Base-by-base conservation (phyloP, 2,888 invertebrate species). In the Platynereis dumerilii region DNA sequence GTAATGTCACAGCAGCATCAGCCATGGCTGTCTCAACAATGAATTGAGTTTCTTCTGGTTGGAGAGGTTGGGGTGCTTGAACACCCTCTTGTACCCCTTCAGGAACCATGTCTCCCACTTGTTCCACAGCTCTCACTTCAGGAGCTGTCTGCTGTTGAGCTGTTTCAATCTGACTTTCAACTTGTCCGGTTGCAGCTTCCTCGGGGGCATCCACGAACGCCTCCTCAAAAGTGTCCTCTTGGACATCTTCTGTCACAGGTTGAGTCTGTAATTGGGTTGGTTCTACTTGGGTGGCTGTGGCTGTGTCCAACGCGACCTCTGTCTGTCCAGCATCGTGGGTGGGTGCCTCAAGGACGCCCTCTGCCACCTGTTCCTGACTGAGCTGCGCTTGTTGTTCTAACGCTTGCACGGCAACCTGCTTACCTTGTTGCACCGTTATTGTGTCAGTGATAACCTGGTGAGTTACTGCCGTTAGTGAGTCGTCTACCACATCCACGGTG, bases 191-290 rank as follows among this genome's bases (percentile, higher is more conserved):
- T 29, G 54, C n/a, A 7, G 20, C 61, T 27, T 64, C 53, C 42
- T 60, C 55, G 45, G 52, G n/a, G 17, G 53, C 27, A 48, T 58
- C 60, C 20, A 68, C 58, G 7, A 62, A 60, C 10, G 53, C 52
- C 20, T 69, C 69, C 52, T 69, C 67, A 24, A 20, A 53, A 17
- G 42, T 44, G 28, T 55, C 57, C 29, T 63, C 66, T 58, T 45
- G 39, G 15, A 55, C 26, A 5, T 39, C 44, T n/a, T 60, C 48
- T 7, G 28, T 5, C 1, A 59, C n/a, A n/a, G 20, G 29, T 12
- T 22, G 24, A 7, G n/a, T 17, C 10, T n/a, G 34, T n/a, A 29
- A n/a, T 58, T 28, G 12, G 39, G 29, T 58, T 28, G 28, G 55
- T n/a, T 58, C 34, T 10, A 39, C 27, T 15, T 34, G 20, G 7